Conservation (phyloP, 1,140 invertebrate genomes). For the Drosophila serrata region DNA sequence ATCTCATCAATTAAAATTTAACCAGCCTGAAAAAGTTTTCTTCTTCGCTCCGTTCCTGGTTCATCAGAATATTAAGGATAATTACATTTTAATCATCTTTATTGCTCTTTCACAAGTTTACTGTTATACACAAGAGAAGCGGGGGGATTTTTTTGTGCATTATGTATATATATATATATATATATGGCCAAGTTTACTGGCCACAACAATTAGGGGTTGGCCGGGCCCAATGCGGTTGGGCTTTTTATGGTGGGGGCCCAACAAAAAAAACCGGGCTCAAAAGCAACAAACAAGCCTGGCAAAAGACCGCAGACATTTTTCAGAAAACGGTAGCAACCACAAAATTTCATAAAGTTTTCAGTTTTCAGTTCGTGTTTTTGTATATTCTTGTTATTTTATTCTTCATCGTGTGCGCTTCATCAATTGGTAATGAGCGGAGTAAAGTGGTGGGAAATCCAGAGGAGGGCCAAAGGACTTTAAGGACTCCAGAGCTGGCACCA, state of each 20-base stretch:
- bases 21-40: slow-evolving; percentile 38
- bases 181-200: slow-evolving; percentile 22
- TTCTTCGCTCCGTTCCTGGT: slow-evolving; percentile 12
- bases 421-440: slow-evolving; percentile 78
- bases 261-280: not conserved
- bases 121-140: slow-evolving; percentile 77
- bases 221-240: slow-evolving; percentile 62
- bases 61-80: slow-evolving; percentile 83
- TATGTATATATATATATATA: no score
- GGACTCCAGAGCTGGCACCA: slow-evolving; percentile 46
- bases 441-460: slow-evolving; percentile 44
- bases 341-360: slow-evolving; percentile 79
- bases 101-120: slow-evolving; percentile 84
- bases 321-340: slow-evolving; percentile 79
- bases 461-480: slow-evolving; percentile 23
- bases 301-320: slow-evolving; percentile 68
- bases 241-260: slow-evolving; percentile 67
- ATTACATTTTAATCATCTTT: slow-evolving; percentile 85
- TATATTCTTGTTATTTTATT: slow-evolving; percentile 12
- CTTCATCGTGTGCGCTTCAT: slow-evolving; percentile 68
- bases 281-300: slow-evolving; percentile 4
- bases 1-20: slow-evolving; percentile 82
- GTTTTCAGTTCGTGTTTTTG: slow-evolving; percentile 28
- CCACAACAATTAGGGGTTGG: slow-evolving; percentile 82
- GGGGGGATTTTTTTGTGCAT: slow-evolving; percentile 47